Base-by-base conservation (phyloP, 2,797 vertebrate species). In the Galaxias olidus region DNA sequence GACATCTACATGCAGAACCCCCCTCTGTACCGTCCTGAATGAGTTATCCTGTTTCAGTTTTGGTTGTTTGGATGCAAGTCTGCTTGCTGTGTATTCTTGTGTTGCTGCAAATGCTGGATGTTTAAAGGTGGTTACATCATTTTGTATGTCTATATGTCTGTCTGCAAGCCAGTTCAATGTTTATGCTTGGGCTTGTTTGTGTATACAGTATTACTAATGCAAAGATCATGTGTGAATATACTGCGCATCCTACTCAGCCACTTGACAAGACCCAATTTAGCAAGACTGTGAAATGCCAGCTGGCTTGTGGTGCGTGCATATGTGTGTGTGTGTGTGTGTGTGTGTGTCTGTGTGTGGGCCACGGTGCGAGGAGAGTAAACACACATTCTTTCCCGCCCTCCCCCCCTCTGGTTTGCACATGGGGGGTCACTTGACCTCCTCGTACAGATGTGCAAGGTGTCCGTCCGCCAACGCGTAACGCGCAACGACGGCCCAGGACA, bases 371-470 rank as follows among this genome's bases (percentile, higher is more conserved):
- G 66, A 84, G 68, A 56, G 72, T 70, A 52, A 61, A 71, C 71
- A 75, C 67, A 63, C 80, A 88, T 87, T 84, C 85, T 74, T n/a
- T 10, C 17, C 57, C n/a, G 40, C 42, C 51, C 43, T 42, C 41
- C 59, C 63, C 65, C 70, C 76, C 68, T 30, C 30, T 73, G 77
- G 60, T 46, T 70, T 72, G 72, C 66, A 59, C 15, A 46, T 9
- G 4, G 46, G 72, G 67, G 72, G 86, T 78, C 80, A 87, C 71
- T 73, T 74, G 80, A 85, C 63, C 62, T 53, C 17, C 47, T 43
- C 10, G 18, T 91, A 88, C 91, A 92, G 90, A 91, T 93, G 92
- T 77, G 90, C 85, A 92, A 93, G 89, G 91, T 92, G 91, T 81
- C 78, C 65, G 56, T 63, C 64, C 62, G 54, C 44, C 49, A 52